Evolutionary conservation across 1,140 invertebrate genomes (phyloP).

Genomic region (Hylaeus anthracinus): DNA sequence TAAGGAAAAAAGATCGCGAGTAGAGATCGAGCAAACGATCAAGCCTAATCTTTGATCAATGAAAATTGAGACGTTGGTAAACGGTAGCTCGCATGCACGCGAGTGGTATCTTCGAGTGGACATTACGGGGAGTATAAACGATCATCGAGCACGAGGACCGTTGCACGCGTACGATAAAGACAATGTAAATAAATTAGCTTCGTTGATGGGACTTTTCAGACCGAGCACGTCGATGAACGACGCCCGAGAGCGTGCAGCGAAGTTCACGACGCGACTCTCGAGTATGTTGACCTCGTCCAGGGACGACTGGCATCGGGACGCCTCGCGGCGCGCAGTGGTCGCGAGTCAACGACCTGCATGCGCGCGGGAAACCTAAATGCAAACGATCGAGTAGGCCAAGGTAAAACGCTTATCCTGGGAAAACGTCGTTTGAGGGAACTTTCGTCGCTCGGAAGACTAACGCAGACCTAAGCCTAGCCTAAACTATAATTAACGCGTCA

Average conservation of each 20-base stretch:
- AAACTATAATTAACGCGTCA: too few species aligned
- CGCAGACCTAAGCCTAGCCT: too few species aligned
- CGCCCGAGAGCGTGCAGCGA: constrained; percentile 17
- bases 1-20: too few species aligned
- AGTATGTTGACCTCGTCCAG: constrained; percentile 60
- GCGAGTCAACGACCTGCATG: constrained; percentile 43
- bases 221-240: background rate
- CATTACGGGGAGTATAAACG: too few species aligned
- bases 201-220: background rate
- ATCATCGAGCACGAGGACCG: too few species aligned
- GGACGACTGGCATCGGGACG: constrained; percentile 25
- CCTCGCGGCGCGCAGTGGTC: constrained; percentile 12
- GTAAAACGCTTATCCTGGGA: background rate
- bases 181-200: constrained; percentile 14
- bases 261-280: constrained; percentile 38
- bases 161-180: background rate
- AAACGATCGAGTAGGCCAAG: background rate
- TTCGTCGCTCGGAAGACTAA: background rate
- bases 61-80: too few species aligned
- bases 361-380: constrained; percentile 1
- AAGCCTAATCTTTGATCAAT: too few species aligned
- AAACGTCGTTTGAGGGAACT: background rate
- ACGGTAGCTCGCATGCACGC: too few species aligned
- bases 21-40: too few species aligned
- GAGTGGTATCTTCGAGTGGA: too few species aligned